phyloP scores from a whole-genome alignment of 2,113 vertebrate species.

The Micronycteris hirsuta region DNA sequence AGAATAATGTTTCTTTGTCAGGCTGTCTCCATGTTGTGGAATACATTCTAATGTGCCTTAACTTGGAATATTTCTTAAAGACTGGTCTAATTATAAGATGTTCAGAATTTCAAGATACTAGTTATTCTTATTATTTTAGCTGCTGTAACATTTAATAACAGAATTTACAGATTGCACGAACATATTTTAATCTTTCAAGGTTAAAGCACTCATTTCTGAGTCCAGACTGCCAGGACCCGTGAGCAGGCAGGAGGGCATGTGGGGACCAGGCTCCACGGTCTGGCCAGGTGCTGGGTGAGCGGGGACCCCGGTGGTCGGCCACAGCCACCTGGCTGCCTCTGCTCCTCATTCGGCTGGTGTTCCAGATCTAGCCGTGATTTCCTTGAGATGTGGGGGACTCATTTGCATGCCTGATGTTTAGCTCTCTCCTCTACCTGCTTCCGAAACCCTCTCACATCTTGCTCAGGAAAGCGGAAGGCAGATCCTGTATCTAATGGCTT shows the following conservation, averaged over 20 bases:
- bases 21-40: conserved; percentile 94
- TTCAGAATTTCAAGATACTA: conserved; percentile 86
- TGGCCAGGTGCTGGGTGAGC: not conserved
- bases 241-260: not conserved
- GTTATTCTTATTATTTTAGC: conserved; percentile 80
- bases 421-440: conserved; percentile 7
- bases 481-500: not conserved
- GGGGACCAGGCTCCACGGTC: not conserved
- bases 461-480: not conserved
- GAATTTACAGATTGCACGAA: conserved; percentile 76
- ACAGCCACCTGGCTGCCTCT: not conserved
- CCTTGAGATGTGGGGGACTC: not conserved
- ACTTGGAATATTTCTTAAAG: conserved; percentile 91
- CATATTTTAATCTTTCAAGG: conserved; percentile 77
- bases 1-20: conserved; percentile 99
- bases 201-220: conserved; percentile 64
- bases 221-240: conserved; percentile 16
- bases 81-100: conserved; percentile 90
- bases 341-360: not conserved
- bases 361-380: not conserved
- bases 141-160: conserved; percentile 73
- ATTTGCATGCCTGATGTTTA: conserved; percentile 4
- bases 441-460: not conserved
- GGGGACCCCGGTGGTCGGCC: not conserved
- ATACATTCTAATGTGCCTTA: conserved; percentile 96